A percentile compares a stretch with the other conserved stretches of the same genome.
Evolutionary conservation across 2,113 vertebrate species (phyloP).

Genomic region (Bubalus kerabau): DNA sequence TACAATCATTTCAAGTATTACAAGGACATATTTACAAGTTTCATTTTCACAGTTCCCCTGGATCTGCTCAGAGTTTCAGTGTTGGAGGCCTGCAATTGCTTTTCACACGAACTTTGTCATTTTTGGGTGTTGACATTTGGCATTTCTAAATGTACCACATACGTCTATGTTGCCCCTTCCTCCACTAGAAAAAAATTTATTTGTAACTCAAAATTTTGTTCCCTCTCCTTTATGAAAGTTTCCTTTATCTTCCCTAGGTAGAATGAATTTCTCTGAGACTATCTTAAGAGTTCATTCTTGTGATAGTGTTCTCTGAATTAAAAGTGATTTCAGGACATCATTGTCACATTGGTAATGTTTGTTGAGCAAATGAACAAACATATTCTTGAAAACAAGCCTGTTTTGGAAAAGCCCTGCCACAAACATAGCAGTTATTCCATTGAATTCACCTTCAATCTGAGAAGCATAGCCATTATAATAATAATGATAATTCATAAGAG

Average conservation of each 20-base stretch:
- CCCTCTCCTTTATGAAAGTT: not conserved
- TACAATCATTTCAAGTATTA: not conserved
- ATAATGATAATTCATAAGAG: not conserved
- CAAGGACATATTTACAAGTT: not conserved
- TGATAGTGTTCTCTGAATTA: not conserved
- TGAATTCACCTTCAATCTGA: not conserved
- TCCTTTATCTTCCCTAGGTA: not conserved
- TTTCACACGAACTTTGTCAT: not conserved
- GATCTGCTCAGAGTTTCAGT: not conserved
- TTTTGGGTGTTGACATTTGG: not conserved
- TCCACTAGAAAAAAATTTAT: not conserved
- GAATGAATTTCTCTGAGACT: not conserved
- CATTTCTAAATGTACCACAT: not conserved
- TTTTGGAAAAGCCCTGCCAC: not conserved
- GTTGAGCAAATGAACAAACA: not conserved
- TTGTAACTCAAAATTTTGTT: not conserved
- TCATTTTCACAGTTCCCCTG: not conserved
- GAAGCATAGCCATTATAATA: not conserved
- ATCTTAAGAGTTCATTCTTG: not conserved
- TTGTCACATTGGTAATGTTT: not conserved
- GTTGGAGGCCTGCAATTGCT: not conserved
- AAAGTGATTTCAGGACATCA: not conserved
- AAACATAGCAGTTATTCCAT: not conserved
- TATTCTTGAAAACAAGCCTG: not conserved
- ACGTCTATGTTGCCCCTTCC: not conserved